Base-by-base conservation (phyloP, 2,797 vertebrate genomes). In the Rhadinocentrus ornatus region DNA sequence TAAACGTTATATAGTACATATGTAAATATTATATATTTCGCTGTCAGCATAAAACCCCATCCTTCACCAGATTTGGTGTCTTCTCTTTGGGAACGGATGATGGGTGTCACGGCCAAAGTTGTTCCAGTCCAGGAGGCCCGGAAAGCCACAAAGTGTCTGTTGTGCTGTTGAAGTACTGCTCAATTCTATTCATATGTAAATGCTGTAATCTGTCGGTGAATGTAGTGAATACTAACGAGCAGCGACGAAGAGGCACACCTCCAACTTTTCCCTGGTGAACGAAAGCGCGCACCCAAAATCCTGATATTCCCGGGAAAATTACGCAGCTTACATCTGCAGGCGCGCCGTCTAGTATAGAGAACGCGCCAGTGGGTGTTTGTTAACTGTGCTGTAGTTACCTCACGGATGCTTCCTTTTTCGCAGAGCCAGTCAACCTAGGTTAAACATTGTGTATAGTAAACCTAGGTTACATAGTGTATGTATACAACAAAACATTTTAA, bases 141-240 rank as follows among this genome's bases (percentile, higher is more conserved):
- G 90, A 91, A 92, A 89, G 88, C 92, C 92, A 95, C 95, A 94
- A 94, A 94, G 95, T 95, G 91, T 93, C 93, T 94, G 93, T 95
- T 95, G 94, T 95, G 90, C 90, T 88, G 84, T 88, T 93, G 75
- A 93, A 95, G 93, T 94, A 92, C 92, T 90, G 91, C 92, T 93
- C 84, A 83, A 86, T 82, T 84, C 93, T 78, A 93, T 95, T 95
- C 95, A 95, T 90, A 95, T 95, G 95, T 87, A 94, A 94, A 95
- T 95, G 89, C 80, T 92, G 94, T 93, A 91, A 94, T 94, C 91
- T 86, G 90, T 92, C 87, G 88, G 84, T 66, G 89, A 93, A 89
- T 87, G 93, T 92, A 82, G 75, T 86, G 95, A 93, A 95, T 95
- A 95, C 93, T 91, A 95, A 95, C 85, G 77, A 94, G 89, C 73